Evolutionary conservation across 1,140 invertebrate genomes (phyloP), one percentile per base, ranked within the genome.

Genomic region (Drosophila pachea): DNA sequence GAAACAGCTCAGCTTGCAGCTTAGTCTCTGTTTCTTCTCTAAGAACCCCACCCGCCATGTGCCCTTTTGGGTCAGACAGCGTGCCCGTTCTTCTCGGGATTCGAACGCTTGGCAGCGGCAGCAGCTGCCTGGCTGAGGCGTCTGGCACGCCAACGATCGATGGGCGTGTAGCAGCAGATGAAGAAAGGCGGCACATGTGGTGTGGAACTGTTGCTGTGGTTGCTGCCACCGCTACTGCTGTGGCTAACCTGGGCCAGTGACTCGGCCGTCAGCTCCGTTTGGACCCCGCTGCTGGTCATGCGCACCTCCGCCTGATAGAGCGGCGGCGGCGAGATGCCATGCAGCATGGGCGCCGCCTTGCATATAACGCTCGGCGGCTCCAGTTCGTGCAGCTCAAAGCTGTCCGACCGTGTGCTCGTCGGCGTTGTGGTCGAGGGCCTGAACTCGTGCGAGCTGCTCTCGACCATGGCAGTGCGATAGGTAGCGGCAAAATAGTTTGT

Each of bases 401-500:
- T 79, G 59, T 83, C 83, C 35, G 87, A 87, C 40, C 78, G 72
- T 35, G 78, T 79, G 60, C 83, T 73, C 11, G 74, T 67, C 36
- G 74, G 69, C 63, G 78, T 78, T 43, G 78, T 88, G 62, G 86
- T 89, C 69, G 87, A 89, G 43, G 78, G 88, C 14, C 88, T 78
- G 53, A 89, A 89, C 77, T 89, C 87, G 53, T 89, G 87, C 0
- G 87, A 89, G 68, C 82, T 73, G 63, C 86, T 88, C 73, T 87
- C 87, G 78, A 87, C 86, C 87, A 89, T 89, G 88, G 88, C 88
- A 89, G 88, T 89, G 84, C 87, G 78, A 73, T 89, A 89, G 71
- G 68, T 89, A 74, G 88, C 78, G 62, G 86, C 88, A 88, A 88
- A 88, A 64, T 84, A 87, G 82, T 88, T 88, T 76, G 82, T 88